Evolutionary conservation across 2,797 vertebrate species (phyloP), one percentile per base, ranked within the genome.

Genomic region (Pelobates cultripes): DNA sequence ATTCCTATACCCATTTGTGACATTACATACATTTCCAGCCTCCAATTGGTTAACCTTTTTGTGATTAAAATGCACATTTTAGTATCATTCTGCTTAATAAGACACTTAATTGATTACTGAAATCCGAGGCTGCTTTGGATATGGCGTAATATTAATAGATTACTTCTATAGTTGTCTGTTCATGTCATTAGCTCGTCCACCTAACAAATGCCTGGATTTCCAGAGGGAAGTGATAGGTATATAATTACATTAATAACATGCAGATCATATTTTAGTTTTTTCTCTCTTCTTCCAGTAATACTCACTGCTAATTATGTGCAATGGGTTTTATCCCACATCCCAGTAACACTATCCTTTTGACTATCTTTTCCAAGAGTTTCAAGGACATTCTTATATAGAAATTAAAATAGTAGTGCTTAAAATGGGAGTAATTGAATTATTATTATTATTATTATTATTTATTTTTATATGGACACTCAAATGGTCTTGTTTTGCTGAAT

Each of bases 121-220:
- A 96, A 95, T 93, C 91, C 93, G 94, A 96, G 92, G 91, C 88
- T 87, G 86, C 81, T 88, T 91, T 91, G 92, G 91, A 95, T 95
- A 93, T 93, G 91, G 89, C 88, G 78, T 86, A 91, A 93, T 95
- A 94, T 94, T 95, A 96, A 94, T 95, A 95, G 93, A 93, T 95
- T 94, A 92, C 93, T 94, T 42, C 90, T 86, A 83, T 94, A 92
- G 92, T 92, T 91, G 87, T 93, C 92, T 94, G 88, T 92, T 93
- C 94, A 90, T 91, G 87, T 93, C 88, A 92, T 96, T 96, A 95
- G 92, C 89, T 90, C 81, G 84, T 92, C 89, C 91, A 86, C 91
- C 91, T 92, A 94, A 92, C 91, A 92, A 86, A 91, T 80, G 86
- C 89, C 90, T 88, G 80, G 90, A 86, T 88, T 68, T 87, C 87